Evolutionary conservation across 2,797 vertebrate genomes (phyloP), one percentile per base, ranked within the genome.

Genomic region (Eulemur coronatus): DNA sequence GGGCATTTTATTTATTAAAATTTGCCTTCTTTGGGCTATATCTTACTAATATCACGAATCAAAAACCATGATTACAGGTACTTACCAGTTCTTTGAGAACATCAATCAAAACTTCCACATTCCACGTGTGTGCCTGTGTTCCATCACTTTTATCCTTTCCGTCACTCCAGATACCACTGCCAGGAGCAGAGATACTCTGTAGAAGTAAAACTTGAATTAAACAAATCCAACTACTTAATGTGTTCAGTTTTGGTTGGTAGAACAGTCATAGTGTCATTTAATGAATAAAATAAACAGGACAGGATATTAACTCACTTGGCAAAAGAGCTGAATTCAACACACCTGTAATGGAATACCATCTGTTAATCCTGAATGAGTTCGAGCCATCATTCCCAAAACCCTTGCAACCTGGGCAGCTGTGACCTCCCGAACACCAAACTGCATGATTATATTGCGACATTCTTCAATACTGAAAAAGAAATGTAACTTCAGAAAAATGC

Each of bases 331-430:
- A 96, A 73, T 43, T 57, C 91, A 69, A 43, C 38, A 96, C 98
- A 99, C 99, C 98, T 99, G 99, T 97, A 99, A 98, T 70, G 99
- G 99, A 97, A 99, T 99, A 46, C 99, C 99, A 11, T 99, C 99
- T 0, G 99, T 99, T 96, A 99, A 96, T 69, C 99, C 99, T 7
- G 99, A 99, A 97, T 99, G 99, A 95, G 99, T 99, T 55, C 99
- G 99, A 92, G 99, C 99, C 99, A 99, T 99, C 99, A 99, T 99
- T 93, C 99, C 99, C 97, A 99, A 99, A 97, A 99, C 99, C 97
- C 99, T 99, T 98, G 99, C 99, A 94, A 99, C 99, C 98, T 99
- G 99, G 98, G 99, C 99, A 98, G 99, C 99, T 0, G 99, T 99
- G 93, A 99, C 99, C 96, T 99, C 99, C 96, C 99, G 99, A 95